Base-by-base conservation (phyloP, 92 coral and sea anemone species). In the Actinernus sp. region DNA sequence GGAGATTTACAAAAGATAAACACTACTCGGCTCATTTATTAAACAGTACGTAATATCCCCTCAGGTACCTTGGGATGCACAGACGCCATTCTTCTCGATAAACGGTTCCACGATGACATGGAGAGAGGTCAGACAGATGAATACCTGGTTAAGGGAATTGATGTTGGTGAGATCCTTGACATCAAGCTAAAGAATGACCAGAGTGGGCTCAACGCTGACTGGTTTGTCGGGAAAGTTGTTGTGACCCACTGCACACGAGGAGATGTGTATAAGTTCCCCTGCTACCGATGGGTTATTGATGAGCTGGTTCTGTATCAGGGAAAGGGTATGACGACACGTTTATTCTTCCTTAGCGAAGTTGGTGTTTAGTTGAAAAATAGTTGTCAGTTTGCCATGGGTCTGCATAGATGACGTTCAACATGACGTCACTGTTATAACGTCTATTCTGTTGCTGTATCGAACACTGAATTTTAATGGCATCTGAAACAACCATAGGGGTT, bases 61-160 rank as follows among this genome's bases (percentile, higher is more conserved):
- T 0, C 51, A 93, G 98, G 98, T 8, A 64, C 88, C 7, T 74
- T 78, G 32, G 98, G 93, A 23, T 85, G 84, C 7, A 93, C 96
- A 0, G 88, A 80, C 10, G 68, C 46, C 19, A 29, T 89, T 60
- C 22, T 55, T 36, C 30, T 93, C 28, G 77, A 79, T 62, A 78
- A 76, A 17, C 62, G 80, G 78, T 73, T 90, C 52, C 80, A 84
- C 37, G 48, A 70, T 30, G 98, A 82, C 49, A 69, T 82, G 14
- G 88, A 82, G 52, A 71, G 65, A 37, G 96, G 96, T 0, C 37
- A 52, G 8, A 32, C 56, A 24, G 91, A 86, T 40, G 74, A 49
- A 5, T 93, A 89, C 79, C 13, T 13, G 23, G 64, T 89, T 18
- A 56, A 70, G 40, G 90, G 86, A 3, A 74, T 73, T 61, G 96